Evolutionary conservation across 2,797 vertebrate species (phyloP), one percentile per base, ranked within the genome.

Genomic region (Spinus olivaceus): DNA sequence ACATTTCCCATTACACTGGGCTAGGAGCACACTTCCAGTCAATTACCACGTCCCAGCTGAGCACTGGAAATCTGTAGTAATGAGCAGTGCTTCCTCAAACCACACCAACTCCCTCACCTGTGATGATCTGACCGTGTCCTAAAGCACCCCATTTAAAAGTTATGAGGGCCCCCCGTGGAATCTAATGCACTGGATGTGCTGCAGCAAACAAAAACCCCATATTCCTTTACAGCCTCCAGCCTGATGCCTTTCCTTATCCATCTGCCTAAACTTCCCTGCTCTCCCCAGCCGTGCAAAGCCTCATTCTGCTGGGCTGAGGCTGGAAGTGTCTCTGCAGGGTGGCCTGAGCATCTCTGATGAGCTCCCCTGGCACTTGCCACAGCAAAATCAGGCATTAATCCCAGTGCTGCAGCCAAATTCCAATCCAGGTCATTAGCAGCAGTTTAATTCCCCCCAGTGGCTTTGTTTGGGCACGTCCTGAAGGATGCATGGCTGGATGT

Each of bases 361-460:
- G 46, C 66, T 95, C 64, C 47, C 37, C 56, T 67, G 37, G 19
- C n/a, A 47, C 57, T 94, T 94, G 54, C 79, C 84, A 56, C 50
- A 51, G 86, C 57, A 89, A 87, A 82, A 28, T 22, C 86, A 82
- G 71, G 53, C 89, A 81, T 93, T 72, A 91, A 81, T 74, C 90
- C 93, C 79, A 78, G 79, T 59, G 69, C 63, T 6, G 9, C 89
- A 92, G 87, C 81, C 95, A 90, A 94, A 54, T 91, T 83, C 86
- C 79, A 74, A 39, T 61, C 81, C 25, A 72, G 91, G 76, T 65
- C 84, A 89, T 81, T 85, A 51, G 49, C 76, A 92, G 90, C 86
- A 44, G 71, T 80, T 92, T 92, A 49, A 91, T 96, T 97, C 82
- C 72, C 88, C 60, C 86, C 67, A 44, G 81, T 74, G 86, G 53